phyloP scores from a whole-genome alignment of 2,113 vertebrate species.

The Ardeotis arabs region DNA sequence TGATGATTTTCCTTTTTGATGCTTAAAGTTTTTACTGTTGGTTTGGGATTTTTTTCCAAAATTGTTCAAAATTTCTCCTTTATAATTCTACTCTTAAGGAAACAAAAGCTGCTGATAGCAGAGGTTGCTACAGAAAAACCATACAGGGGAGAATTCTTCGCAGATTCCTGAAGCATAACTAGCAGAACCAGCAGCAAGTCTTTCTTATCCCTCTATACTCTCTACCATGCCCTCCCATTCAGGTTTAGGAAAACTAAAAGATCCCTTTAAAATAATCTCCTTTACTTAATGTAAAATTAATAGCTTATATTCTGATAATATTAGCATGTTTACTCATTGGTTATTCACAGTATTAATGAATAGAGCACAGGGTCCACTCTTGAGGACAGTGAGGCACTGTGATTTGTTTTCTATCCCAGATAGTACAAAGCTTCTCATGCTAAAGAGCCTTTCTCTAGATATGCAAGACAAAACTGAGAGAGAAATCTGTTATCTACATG shows the following conservation, averaged over 20 bases:
- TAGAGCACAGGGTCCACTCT: not conserved
- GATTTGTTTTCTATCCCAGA: not conserved
- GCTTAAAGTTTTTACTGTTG: not conserved
- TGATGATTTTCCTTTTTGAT: not conserved
- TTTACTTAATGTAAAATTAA: not conserved
- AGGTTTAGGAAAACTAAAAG: not conserved
- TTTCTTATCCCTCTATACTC: not conserved
- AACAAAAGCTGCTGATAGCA: not conserved
- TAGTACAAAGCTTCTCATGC: not conserved
- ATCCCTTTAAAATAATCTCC: not conserved
- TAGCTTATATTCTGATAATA: not conserved
- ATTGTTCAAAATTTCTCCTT: not conserved
- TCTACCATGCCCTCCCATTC: not conserved
- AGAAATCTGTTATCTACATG: not conserved
- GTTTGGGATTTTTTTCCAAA: not conserved
- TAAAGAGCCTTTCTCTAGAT: not conserved
- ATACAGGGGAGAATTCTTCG: not conserved
- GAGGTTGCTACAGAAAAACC: not conserved
- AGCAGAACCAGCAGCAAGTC: not conserved
- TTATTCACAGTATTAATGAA: not conserved
- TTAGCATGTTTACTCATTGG: not conserved
- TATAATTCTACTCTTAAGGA: not conserved
- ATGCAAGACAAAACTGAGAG: not conserved
- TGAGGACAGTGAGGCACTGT: not conserved
- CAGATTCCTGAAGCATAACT: not conserved